Conservation (phyloP, 2,113 vertebrate genomes). For the Burhinus oedicnemus region DNA sequence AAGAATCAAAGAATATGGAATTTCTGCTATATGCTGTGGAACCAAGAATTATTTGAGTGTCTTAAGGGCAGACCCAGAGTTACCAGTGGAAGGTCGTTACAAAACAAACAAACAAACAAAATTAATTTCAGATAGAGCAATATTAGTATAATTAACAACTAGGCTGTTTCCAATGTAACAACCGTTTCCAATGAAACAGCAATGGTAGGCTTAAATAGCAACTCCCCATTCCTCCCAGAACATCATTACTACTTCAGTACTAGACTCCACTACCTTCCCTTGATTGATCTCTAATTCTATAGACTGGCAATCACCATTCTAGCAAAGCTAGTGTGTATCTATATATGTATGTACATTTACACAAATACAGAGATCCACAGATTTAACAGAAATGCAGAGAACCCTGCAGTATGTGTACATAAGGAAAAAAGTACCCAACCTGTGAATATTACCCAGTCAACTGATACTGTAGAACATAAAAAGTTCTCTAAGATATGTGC, state of each 20-base stretch:
- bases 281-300: background rate
- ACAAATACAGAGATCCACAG: background rate
- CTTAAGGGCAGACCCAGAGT: background rate
- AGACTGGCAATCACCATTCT: background rate
- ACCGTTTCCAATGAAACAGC: background rate
- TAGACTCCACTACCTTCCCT: background rate
- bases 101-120: background rate
- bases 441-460: background rate
- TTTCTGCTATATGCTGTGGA: background rate
- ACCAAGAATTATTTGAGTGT: background rate
- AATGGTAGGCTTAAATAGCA: background rate
- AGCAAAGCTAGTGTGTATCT: background rate
- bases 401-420: background rate
- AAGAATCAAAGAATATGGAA: background rate
- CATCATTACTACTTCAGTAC: background rate
- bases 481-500: background rate
- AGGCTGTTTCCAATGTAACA: background rate
- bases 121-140: background rate
- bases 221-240: background rate
- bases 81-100: background rate
- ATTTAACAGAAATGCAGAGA: background rate
- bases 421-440: background rate
- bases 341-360: background rate
- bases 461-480: background rate
- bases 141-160: background rate